Base-by-base conservation (phyloP, 2,113 vertebrate species). In the Barnardius zonarius region DNA sequence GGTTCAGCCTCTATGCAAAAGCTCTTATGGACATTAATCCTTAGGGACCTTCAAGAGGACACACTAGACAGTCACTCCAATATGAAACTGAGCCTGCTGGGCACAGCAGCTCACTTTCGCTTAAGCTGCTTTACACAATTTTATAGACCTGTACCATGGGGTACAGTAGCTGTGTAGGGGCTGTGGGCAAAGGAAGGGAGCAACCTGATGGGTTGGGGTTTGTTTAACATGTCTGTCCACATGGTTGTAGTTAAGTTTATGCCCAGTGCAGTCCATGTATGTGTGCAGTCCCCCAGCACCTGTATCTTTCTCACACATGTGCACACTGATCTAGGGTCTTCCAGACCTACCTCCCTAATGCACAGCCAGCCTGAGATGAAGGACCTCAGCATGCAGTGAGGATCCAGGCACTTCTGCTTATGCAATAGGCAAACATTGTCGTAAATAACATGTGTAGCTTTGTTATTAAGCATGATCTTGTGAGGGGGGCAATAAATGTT, bases 381-480 rank as follows among this genome's bases (percentile, higher is more conserved):
- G 66, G 67, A 68, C 52, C 86, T 79, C 66, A 61, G 86, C 86
- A 91, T 69, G 83, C 87, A 88, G 57, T 0, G 2, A 89, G 84
- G 89, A 92, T 78, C 76, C 70, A 83, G 70, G 67, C 84, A 68
- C 70, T 91, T 87, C 81, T 93, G 86, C 91, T 93, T 93, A 55
- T 79, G 93, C 84, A 96, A 37, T 25, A 94, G 86, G 84, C 74
- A 87, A 95, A 92, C 57, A 49, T 17, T 68, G 80, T 57, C 95
- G 95, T 95, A 96, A 96, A 95, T 95, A 92, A 92, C 94, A 95
- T 61, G 66, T 89, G 96, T 72, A 82, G 91, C 81, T 92, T 95
- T 95, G 74, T 85, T 93, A 91, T 92, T 95, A 93, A 88, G 83
- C 66, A 76, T 91, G 86, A 89, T 95, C 89, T 87, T 92, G 77